These are phyloP conservation scores for Rhorus exstirpatorius DNA, from an alignment of 2,888 invertebrate genomes.

Conservation along the genomic window DNA sequence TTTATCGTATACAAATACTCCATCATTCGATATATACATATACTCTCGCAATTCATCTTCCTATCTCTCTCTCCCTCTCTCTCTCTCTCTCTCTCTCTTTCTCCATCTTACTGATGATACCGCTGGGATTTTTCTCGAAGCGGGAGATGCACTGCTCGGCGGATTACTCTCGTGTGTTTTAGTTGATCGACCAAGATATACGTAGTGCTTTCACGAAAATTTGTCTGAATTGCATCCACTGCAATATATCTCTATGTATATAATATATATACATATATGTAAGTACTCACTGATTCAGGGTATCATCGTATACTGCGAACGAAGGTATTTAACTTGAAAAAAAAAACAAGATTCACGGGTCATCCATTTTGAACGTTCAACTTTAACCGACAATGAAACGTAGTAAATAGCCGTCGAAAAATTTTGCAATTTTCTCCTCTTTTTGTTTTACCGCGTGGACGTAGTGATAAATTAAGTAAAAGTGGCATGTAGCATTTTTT, in stretches of 20 bases:
- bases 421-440: too few relatives aligned
- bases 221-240: neutral
- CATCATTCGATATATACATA: constrained; percentile 45
- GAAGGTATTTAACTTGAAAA: neutral
- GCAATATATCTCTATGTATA: neutral
- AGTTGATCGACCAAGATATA: constrained; percentile 25
- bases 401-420: too few relatives aligned
- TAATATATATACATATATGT: neutral
- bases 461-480: too few relatives aligned
- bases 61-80: constrained; percentile 13
- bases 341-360: neutral
- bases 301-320: neutral
- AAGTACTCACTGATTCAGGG: neutral
- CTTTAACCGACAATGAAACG: neutral
- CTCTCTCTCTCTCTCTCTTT: constrained; percentile 7
- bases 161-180: constrained; percentile 36
- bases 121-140: constrained; percentile 14
- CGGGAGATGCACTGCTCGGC: constrained; percentile 21
- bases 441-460: too few relatives aligned
- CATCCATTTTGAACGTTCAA: neutral
- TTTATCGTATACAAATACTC: constrained; percentile 57
- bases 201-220: constrained; percentile 6
- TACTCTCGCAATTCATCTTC: constrained; percentile 22
- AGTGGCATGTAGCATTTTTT: neutral
- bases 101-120: constrained; percentile 12